These are phyloP conservation scores for Dendrocopos noguchii DNA, from an alignment of 2,113 vertebrate species.

Conservation along the genomic window DNA sequence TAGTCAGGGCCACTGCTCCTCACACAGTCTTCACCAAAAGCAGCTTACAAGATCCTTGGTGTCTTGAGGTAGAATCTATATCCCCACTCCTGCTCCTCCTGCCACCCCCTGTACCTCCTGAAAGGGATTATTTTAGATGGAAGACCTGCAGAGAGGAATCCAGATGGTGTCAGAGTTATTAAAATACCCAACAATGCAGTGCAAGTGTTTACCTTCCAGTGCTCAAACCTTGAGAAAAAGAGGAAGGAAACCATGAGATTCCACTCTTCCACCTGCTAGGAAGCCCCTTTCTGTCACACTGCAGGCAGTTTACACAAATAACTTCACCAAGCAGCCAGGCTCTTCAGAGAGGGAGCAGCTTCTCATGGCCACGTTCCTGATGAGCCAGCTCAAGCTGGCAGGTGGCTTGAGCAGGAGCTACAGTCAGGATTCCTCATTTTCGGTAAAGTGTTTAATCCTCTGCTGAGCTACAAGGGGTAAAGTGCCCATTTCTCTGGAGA, in stretches of 20 bases:
- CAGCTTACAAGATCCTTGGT: neutral
- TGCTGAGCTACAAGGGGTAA: neutral
- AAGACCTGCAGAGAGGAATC: neutral
- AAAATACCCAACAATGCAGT: too few relatives aligned
- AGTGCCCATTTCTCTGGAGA: neutral
- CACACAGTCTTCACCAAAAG: neutral
- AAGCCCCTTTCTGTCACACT: neutral
- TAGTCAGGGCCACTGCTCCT: slow-evolving; percentile 27
- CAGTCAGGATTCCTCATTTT: neutral
- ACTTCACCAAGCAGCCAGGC: neutral
- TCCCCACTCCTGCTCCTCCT: neutral
- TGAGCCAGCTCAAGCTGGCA: neutral
- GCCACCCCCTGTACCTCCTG: neutral
- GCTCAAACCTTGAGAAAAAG: neutral
- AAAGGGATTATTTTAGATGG: neutral
- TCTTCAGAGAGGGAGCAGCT: neutral
- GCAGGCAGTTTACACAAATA: neutral
- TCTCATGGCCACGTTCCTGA: neutral
- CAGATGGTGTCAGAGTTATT: too few relatives aligned
- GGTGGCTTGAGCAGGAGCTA: neutral
- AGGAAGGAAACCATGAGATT: neutral
- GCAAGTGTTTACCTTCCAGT: neutral
- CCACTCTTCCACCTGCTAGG: neutral
- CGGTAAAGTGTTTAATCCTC: neutral
- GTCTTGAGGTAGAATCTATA: neutral